phyloP scores from a whole-genome alignment of 2,113 vertebrate genomes.

The Pteropus alecto region DNA sequence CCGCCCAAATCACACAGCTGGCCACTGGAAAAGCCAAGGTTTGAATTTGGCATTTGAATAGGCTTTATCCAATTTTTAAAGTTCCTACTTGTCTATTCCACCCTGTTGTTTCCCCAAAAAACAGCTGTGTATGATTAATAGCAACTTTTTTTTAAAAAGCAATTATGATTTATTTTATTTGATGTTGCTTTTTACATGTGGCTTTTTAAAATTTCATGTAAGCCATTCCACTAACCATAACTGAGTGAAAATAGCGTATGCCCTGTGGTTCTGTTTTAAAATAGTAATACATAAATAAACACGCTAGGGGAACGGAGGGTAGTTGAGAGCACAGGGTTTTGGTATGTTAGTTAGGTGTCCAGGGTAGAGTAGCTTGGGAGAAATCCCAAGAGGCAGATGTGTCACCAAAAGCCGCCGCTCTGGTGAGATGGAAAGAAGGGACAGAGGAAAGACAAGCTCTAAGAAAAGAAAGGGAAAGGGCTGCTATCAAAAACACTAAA shows the following conservation, averaged over 20 bases:
- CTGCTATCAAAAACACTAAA: not conserved
- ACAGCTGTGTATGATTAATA: not conserved
- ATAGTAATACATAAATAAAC: not conserved
- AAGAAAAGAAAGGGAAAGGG: not conserved
- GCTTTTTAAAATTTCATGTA: not conserved
- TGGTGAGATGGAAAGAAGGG: not conserved
- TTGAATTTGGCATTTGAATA: not conserved
- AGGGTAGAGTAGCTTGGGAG: not conserved
- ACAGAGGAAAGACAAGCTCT: not conserved
- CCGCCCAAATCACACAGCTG: not conserved
- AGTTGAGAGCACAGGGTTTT: not conserved
- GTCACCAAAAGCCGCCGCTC: not conserved
- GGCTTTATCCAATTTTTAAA: not conserved
- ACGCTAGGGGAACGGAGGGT: not conserved
- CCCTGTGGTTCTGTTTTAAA: not conserved
- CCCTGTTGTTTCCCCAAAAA: not conserved
- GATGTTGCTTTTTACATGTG: not conserved
- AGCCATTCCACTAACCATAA: not conserved
- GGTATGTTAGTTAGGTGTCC: not conserved
- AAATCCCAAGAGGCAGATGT: not conserved
- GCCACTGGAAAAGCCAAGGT: not conserved
- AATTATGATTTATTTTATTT: not conserved
- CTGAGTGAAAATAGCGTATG: not conserved
- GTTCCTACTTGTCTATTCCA: not conserved
- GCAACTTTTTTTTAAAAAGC: not conserved